Conservation (phyloP, 2,797 vertebrate genomes). For the Meda fulgida region DNA sequence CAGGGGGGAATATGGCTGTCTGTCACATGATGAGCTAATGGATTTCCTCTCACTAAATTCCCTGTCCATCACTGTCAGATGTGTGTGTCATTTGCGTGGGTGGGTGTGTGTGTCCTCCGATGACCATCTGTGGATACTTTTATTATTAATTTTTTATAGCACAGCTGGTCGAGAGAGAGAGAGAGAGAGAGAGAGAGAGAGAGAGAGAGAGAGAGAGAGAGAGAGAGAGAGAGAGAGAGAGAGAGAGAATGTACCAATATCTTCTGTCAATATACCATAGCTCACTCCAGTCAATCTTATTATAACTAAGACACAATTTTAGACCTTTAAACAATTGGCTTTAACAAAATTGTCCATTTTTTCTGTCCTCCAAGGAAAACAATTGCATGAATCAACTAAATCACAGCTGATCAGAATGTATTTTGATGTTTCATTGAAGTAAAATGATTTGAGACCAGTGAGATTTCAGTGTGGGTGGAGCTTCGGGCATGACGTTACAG, state of each 20-base stretch:
- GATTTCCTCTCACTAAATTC: conserved; percentile 38
- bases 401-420: background rate
- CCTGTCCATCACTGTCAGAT: conserved; percentile 51
- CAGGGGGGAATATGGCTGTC: conserved; percentile 19
- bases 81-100: background rate
- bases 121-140: conserved; percentile 52
- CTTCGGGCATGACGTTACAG: background rate
- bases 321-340: no score
- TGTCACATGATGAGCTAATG: conserved; percentile 47
- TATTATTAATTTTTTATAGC: conserved; percentile 51
- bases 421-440: background rate
- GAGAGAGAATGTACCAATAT: background rate
- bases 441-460: background rate
- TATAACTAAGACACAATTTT: background rate
- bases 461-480: background rate
- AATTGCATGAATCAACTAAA: background rate
- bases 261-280: background rate
- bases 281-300: background rate
- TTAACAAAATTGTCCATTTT: background rate
- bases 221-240: background rate
- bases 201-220: background rate
- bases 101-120: conserved; percentile 17
- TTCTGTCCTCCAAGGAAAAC: background rate
- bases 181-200: no score
- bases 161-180: conserved; percentile 46